Conservation (phyloP, 2,113 vertebrate species). For the Dipodomys ordii region DNA sequence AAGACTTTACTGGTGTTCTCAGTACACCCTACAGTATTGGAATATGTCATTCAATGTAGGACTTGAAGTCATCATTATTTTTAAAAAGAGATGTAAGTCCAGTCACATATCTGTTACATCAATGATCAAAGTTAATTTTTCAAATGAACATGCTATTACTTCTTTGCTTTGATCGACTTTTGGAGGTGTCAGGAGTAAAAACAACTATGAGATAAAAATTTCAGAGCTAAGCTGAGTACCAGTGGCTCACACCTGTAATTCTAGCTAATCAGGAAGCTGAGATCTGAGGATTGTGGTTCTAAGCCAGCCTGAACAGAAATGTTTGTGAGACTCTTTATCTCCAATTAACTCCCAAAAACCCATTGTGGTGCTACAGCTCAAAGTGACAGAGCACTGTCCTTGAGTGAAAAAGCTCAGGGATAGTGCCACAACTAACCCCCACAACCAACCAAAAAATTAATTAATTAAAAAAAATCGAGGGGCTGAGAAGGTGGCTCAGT, state of each 20-base stretch:
- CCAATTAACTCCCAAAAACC: too few relatives aligned
- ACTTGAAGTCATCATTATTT: not conserved
- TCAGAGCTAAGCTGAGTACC: not conserved
- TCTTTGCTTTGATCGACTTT: conserved; percentile 2
- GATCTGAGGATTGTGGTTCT: not conserved
- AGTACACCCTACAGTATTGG: not conserved
- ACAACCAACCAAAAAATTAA: too few relatives aligned
- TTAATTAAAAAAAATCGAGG: too few relatives aligned
- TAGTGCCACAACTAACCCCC: too few relatives aligned
- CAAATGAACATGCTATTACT: not conserved
- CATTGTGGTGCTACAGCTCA: too few relatives aligned
- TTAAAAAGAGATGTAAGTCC: not conserved
- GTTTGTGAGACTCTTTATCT: too few relatives aligned
- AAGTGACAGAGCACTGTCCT: too few relatives aligned
- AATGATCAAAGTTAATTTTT: conserved; percentile 20
- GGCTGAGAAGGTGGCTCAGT: too few relatives aligned
- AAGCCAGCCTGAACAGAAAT: not conserved
- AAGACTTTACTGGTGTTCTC: not conserved
- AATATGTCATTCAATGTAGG: not conserved
- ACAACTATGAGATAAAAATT: not conserved
- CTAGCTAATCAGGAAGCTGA: not conserved
- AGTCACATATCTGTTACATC: not conserved
- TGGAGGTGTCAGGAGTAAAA: not conserved
- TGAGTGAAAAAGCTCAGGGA: too few relatives aligned
- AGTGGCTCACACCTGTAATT: not conserved